Conservation (phyloP, 2,888 invertebrate genomes). For the Poecilobothrus nobilitatus region DNA sequence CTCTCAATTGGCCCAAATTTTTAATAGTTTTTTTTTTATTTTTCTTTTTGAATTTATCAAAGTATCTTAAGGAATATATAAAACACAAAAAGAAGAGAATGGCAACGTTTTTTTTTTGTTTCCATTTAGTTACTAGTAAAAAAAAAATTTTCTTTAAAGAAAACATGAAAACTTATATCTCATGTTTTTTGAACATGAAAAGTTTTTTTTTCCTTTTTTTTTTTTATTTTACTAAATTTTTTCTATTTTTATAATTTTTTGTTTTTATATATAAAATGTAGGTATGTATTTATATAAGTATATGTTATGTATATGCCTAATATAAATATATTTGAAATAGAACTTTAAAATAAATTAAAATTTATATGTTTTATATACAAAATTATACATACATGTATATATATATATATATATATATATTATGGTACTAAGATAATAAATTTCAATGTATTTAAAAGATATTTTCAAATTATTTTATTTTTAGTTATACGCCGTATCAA, state of each 20-base stretch:
- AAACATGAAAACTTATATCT: neutral
- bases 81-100: neutral
- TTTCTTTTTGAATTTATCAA: neutral
- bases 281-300: neutral
- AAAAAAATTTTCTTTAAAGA: neutral
- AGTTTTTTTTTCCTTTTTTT: too few species aligned
- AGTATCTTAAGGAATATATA: neutral
- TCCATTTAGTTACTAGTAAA: neutral
- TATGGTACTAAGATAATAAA: neutral
- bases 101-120: neutral
- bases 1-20: neutral
- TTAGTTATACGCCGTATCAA: neutral
- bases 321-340: too few species aligned
- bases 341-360: too few species aligned
- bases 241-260: conserved; percentile 6
- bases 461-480: neutral
- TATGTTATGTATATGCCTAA: neutral
- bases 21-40: neutral
- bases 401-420: too few species aligned
- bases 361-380: too few species aligned
- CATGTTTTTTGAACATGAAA: neutral
- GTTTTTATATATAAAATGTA: neutral
- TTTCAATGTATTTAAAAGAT: neutral
- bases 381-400: too few species aligned
- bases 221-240: neutral